Base-by-base conservation (phyloP, 2,797 vertebrate genomes). In the Vipera ursinii region DNA sequence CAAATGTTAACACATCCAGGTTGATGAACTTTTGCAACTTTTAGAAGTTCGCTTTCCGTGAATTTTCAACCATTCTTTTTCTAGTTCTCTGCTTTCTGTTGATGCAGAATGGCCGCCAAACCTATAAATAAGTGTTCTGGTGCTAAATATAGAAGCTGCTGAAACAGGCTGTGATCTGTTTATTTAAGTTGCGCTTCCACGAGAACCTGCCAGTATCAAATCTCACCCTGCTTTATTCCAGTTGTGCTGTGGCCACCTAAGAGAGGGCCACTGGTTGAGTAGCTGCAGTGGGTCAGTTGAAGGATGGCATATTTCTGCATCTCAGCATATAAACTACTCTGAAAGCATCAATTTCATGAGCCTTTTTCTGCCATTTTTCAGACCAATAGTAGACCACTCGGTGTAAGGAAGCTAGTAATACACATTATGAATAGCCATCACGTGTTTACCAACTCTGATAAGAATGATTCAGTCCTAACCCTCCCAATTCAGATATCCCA, bases 81-180 rank as follows among this genome's bases (percentile, higher is more conserved):
- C 96, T 96, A 97, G 94, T 93, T 91, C 93, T 96, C 0, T 22
- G 92, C 91, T 93, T 97, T 97, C 95, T 96, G 96, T 96, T 96
- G 97, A 97, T 96, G 96, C 95, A 90, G 92, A 95, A 95, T 86
- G 95, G 92, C 96, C 96, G 96, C 97, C 97, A 96, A 96, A 78
- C 91, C 94, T 97, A 98, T 97, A 98, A 97, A 98, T 98, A 98
- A 97, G 97, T 96, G 96, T 97, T 97, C 97, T 96, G 93, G 92
- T 93, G 96, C 97, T 97, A 97, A 98, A 97, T 97, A 97, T 97
- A 97, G 96, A 94, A 95, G 94, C 93, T 96, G 95, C 94, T 96
- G 96, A 96, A 97, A 96, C 92, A 96, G 91, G 94, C 95, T 96
- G 94, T 94, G 7, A 90, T 82, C 92, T 96, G 94, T 97, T 97